Conservation (phyloP, 1,140 invertebrate species). For the Listronotus bonariensis region DNA sequence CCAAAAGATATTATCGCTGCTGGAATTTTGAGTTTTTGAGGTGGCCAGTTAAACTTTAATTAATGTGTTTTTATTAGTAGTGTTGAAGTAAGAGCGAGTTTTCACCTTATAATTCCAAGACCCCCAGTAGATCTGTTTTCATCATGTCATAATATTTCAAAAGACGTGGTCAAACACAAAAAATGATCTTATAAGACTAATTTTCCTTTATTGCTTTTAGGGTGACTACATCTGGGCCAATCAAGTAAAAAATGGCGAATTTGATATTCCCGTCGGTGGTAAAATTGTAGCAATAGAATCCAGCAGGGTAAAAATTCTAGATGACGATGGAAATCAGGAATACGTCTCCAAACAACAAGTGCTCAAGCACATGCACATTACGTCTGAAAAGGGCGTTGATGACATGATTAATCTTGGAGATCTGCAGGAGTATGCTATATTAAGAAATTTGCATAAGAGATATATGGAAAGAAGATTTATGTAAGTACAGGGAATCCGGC, state of each 20-base stretch:
- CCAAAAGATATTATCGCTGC: no score
- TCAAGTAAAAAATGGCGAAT: slow-evolving; percentile 71
- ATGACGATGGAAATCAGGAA: slow-evolving; percentile 77
- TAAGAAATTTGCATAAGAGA: slow-evolving; percentile 88
- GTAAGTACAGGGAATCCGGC: slow-evolving; percentile 71
- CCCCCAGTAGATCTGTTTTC: neutral
- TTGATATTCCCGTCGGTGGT: slow-evolving; percentile 82
- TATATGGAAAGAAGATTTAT: slow-evolving; percentile 89
- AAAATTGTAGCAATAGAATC: slow-evolving; percentile 77
- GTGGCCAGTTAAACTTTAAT: no score
- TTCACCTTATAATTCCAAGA: no score
- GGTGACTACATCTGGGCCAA: slow-evolving; percentile 89
- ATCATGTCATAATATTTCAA: neutral
- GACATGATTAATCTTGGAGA: slow-evolving; percentile 95
- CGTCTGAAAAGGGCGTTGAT: slow-evolving; percentile 84
- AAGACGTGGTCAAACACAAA: no score
- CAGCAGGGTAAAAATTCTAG: slow-evolving; percentile 74
- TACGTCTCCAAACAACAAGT: slow-evolving; percentile 61
- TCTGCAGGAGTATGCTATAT: slow-evolving; percentile 89
- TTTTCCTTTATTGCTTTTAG: slow-evolving; percentile 56
- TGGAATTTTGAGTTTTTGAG: no score
- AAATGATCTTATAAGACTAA: no score
- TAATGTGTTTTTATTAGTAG: no score
- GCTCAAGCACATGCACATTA: slow-evolving; percentile 84
- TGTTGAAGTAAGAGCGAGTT: no score